These are phyloP conservation scores for Rhabdophis nuchalis DNA, from an alignment of 2,797 vertebrate genomes.

Conservation along the genomic window DNA sequence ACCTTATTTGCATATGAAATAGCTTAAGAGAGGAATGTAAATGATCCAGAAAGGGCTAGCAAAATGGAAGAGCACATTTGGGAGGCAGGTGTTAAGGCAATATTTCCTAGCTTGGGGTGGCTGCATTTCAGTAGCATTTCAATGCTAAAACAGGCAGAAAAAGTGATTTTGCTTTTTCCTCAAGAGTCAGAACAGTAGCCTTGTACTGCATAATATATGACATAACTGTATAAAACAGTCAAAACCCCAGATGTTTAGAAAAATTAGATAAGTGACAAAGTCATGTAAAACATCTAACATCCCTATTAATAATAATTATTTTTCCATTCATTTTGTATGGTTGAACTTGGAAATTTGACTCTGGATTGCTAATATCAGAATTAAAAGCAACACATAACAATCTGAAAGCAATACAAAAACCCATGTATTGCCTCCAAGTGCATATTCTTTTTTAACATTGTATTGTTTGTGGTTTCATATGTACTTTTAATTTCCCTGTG, in stretches of 20 bases:
- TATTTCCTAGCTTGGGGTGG: background rate
- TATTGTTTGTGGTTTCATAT: too few relatives aligned
- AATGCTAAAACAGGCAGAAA: background rate
- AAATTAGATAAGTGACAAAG: background rate
- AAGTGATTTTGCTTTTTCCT: background rate
- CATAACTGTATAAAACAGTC: background rate
- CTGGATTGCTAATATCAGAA: background rate
- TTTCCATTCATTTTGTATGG: background rate
- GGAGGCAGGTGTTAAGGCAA: background rate
- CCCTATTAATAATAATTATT: background rate
- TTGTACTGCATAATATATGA: background rate
- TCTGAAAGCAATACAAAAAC: background rate
- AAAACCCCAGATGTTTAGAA: background rate
- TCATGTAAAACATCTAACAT: background rate
- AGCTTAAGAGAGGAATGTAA: constrained; percentile 7
- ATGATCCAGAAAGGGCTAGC: constrained; percentile 5
- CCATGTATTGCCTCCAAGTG: background rate
- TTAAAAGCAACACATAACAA: background rate
- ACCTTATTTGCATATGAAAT: constrained; percentile 27
- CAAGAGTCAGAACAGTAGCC: background rate
- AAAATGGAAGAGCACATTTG: background rate
- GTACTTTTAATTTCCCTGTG: too few relatives aligned
- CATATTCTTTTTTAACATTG: too few relatives aligned
- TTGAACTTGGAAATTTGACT: background rate
- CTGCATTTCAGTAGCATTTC: background rate